Percentiles rank a stretch among this genome's conserved stretches.
phyloP scores from a whole-genome alignment of 2,797 vertebrate species.

The Tiaroga cobitis region DNA sequence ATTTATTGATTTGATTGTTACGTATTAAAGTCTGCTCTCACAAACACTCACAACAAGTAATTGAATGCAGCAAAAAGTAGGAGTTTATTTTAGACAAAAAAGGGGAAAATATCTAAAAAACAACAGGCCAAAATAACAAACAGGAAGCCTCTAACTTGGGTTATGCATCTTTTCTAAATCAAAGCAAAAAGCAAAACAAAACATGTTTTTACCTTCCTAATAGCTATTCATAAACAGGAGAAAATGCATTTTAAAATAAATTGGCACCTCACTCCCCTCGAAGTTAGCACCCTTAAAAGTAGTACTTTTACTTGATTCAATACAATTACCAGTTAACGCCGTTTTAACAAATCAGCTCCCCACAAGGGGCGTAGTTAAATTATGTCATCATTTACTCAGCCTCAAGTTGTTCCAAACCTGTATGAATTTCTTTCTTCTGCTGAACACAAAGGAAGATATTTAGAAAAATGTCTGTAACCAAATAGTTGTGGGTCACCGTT shows the following conservation, averaged over 20 bases:
- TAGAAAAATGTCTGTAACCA: too few relatives aligned
- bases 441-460: too few relatives aligned
- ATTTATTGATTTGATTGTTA: neutral
- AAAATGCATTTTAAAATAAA: neutral
- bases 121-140: neutral
- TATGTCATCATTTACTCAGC: too few relatives aligned
- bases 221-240: neutral
- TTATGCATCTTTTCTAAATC: neutral
- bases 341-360: too few relatives aligned
- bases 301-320: neutral
- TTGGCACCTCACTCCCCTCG: neutral
- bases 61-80: neutral
- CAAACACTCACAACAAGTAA: neutral
- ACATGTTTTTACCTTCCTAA: neutral
- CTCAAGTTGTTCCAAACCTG: too few relatives aligned
- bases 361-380: too few relatives aligned
- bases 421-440: too few relatives aligned
- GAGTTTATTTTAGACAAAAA: neutral
- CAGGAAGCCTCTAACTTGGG: neutral
- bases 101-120: neutral
- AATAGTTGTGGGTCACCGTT: too few relatives aligned
- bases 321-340: neutral
- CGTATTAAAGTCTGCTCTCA: neutral
- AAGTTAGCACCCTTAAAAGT: neutral
- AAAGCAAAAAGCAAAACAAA: neutral